Percentiles rank a stretch among this genome's conserved stretches.
These are phyloP conservation scores for Aspidiotus destructor DNA, from an alignment of 2,888 invertebrate species.

Conservation along the genomic window DNA sequence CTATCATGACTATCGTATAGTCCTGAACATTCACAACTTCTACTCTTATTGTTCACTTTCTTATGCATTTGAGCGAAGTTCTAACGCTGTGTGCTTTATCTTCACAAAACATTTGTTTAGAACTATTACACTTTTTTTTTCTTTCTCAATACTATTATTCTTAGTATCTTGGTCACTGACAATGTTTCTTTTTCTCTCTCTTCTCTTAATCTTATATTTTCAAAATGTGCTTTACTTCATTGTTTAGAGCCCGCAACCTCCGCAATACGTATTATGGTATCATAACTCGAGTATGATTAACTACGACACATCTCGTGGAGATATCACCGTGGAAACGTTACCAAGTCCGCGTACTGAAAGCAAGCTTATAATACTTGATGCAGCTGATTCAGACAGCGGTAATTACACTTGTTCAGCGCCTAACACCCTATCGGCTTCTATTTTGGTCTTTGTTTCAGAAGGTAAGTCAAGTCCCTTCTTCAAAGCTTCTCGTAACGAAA, in stretches of 20 bases:
- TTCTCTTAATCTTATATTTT: neutral
- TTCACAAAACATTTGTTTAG: no score
- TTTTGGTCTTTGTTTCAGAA: slow-evolving; percentile 82
- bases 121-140: no score
- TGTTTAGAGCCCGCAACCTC: slow-evolving; percentile 74
- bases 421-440: slow-evolving; percentile 80
- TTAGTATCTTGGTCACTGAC: no score
- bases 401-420: slow-evolving; percentile 86
- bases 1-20: no score
- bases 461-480: slow-evolving; percentile 46
- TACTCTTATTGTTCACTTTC: no score
- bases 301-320: slow-evolving; percentile 75
- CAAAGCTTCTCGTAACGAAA: neutral
- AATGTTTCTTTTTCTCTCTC: no score
- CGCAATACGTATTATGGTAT: slow-evolving; percentile 92
- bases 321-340: slow-evolving; percentile 71
- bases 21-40: no score
- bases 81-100: no score
- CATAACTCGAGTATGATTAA: slow-evolving; percentile 90
- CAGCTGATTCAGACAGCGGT: slow-evolving; percentile 75
- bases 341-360: slow-evolving; percentile 78
- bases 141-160: no score
- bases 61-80: no score
- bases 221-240: no score
- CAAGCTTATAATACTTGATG: slow-evolving; percentile 70